A percentile compares a stretch with the other conserved stretches of the same genome.
Evolutionary conservation across 2,888 invertebrate species (phyloP).

Genomic region (Ichneumoninae sp.): DNA sequence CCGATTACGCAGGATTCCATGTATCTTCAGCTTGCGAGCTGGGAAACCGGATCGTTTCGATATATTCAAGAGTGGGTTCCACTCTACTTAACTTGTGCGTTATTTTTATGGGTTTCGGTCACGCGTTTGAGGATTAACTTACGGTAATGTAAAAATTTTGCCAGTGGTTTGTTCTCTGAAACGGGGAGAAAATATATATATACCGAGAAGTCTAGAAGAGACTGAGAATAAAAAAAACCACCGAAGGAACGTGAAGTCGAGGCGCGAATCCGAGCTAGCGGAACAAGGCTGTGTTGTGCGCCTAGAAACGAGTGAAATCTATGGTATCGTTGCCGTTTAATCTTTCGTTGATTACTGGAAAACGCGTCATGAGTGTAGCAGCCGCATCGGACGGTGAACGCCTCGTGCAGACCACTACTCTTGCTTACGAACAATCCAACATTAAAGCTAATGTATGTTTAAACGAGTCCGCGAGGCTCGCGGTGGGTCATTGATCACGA

Average conservation of each 20-base stretch:
- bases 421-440: conserved; percentile 2
- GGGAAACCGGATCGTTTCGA: conserved; percentile 21
- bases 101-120: conserved; percentile 2
- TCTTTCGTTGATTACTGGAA: conserved; percentile 35
- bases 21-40: not conserved
- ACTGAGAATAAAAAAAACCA: conserved; percentile 16
- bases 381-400: conserved; percentile 2
- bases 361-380: conserved; percentile 20
- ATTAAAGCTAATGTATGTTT: conserved; percentile 5
- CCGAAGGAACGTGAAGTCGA: conserved; percentile 1
- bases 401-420: not conserved
- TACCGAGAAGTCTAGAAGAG: conserved; percentile 9
- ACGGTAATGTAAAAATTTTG: not conserved
- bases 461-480: not conserved
- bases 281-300: conserved; percentile 33
- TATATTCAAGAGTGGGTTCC: conserved; percentile 8
- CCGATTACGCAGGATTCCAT: not conserved
- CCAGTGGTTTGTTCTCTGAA: not conserved
- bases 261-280: conserved; percentile 40
- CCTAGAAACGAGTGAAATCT: conserved; percentile 43
- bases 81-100: conserved; percentile 24
- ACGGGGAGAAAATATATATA: conserved; percentile 15
- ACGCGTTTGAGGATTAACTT: not conserved
- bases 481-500: conserved; percentile 14
- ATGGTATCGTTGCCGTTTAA: conserved; percentile 20